Evolutionary conservation across 1,140 invertebrate species (phyloP), one percentile per base, ranked within the genome.

Genomic region (Meteorus sp.): DNA sequence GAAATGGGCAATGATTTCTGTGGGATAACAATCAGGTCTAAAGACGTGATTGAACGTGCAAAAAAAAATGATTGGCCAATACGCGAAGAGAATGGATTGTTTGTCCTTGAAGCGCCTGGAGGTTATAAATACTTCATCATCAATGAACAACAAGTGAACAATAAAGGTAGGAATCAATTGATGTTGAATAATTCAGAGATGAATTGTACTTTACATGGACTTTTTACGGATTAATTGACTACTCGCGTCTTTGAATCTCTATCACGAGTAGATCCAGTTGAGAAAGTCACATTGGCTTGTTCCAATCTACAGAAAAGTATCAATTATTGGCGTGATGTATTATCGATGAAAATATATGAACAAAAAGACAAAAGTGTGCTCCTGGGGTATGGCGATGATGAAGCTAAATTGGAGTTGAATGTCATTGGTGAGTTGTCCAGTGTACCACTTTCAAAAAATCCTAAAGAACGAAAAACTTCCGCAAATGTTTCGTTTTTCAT

Each of bases 101-200:
- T 76, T 63, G 70, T 84, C 70, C 55, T 95, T 5, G 81, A 88
- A 71, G 91, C 94, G 51, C 95, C 95, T 39, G 94, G 93, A 75
- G 95, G 95, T 17, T 97, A 97, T 74, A 90, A 88, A 68, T 97
- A 95, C 77, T 88, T 82, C 64, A 81, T 97, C 29, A 76, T 91
- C 44, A 84, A 93, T 70, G 86, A 92, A 75, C 77, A 85, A 35
- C 84, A 88, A 68, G 83, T 83, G 13, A 69, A 62, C 35, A 78
- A 87, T 66, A 83, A 80, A 84, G 89, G 89, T 77, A 58, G 44
- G 48, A 50, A 50, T 45, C 56, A 47, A 1, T 47, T 20, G 61
- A 33, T 56, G 29, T 41, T 52, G 41, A 20, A 44, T 1, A 5
- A 4, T 55, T 61, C 48, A 53, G 6, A 31, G 13, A 15, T 15